phyloP scores from a whole-genome alignment of 2,888 invertebrate genomes.

The Rhamphomyia laevipes region DNA sequence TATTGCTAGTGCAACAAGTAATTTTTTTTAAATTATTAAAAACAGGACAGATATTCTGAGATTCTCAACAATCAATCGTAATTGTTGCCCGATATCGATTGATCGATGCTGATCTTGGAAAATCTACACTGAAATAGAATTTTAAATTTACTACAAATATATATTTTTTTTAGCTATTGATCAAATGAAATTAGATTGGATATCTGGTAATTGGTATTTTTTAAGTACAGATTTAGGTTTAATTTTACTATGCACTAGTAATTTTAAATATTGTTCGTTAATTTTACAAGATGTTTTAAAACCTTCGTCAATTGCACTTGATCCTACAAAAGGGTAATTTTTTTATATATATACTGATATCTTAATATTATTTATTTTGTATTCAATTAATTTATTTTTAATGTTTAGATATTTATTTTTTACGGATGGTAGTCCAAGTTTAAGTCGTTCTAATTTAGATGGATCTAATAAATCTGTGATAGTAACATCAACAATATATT shows the following conservation, averaged over 20 bases:
- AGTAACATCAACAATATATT: slow-evolving; percentile 58
- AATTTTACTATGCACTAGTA: slow-evolving; percentile 56
- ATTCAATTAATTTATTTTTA: too few species aligned
- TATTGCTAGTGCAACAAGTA: slow-evolving; percentile 52
- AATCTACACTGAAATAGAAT: too few species aligned
- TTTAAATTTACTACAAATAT: too few species aligned
- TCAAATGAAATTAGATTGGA: slow-evolving; percentile 72
- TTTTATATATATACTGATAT: too few species aligned
- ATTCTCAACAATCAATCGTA: too few species aligned
- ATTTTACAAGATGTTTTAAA: slow-evolving; percentile 55
- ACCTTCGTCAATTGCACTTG: slow-evolving; percentile 64
- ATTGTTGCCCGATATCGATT: too few species aligned
- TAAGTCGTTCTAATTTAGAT: slow-evolving; percentile 53
- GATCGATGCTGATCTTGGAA: too few species aligned
- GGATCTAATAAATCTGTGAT: slow-evolving; percentile 50
- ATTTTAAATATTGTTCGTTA: slow-evolving; percentile 53
- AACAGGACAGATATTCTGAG: too few species aligned
- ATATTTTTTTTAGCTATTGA: slow-evolving; percentile 47
- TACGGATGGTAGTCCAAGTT: slow-evolving; percentile 55
- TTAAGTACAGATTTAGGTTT: slow-evolving; percentile 55
- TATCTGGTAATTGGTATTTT: slow-evolving; percentile 78
- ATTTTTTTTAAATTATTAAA: slow-evolving; percentile 26
- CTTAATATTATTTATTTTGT: too few species aligned
- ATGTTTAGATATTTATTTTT: slow-evolving; percentile 56
- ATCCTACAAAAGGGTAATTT: slow-evolving; percentile 57